phyloP scores from a whole-genome alignment of 2,797 vertebrate species.

The Rhinatrema bivittatum region DNA sequence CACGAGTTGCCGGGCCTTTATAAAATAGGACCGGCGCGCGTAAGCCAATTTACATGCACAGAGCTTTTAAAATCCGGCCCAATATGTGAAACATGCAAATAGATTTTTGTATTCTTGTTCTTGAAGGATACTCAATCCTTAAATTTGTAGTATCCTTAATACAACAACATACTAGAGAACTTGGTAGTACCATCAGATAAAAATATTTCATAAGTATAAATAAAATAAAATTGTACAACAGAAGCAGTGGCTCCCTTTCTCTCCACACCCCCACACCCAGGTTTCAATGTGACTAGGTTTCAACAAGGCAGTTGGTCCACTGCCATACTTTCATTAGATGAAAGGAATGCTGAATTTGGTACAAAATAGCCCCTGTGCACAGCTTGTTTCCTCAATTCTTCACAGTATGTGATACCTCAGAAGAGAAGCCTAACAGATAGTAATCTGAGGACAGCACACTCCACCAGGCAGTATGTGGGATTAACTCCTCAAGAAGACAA shows the following conservation, averaged over 20 bases:
- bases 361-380: constrained; percentile 14
- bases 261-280: too few species aligned
- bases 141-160: constrained; percentile 15
- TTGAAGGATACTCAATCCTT: constrained; percentile 16
- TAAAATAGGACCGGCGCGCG: too few species aligned
- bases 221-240: not conserved
- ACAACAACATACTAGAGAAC: constrained; percentile 21
- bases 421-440: constrained; percentile 13
- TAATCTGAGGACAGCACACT: constrained; percentile 15
- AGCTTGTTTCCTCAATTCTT: constrained; percentile 10
- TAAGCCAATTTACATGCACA: too few species aligned
- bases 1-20: too few species aligned
- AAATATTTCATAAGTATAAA: not conserved
- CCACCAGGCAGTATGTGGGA: too few species aligned
- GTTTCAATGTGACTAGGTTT: not conserved
- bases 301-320: not conserved
- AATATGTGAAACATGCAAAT: fast-evolving
- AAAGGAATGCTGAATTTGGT: constrained; percentile 9
- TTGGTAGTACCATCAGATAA: constrained; percentile 1
- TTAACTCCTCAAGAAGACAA: constrained; percentile 10
- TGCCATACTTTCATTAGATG: constrained; percentile 1
- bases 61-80: too few species aligned
- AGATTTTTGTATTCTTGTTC: too few species aligned
- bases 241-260: constrained; percentile 9
- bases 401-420: constrained; percentile 10